Base-by-base conservation (phyloP, 2,113 vertebrate genomes). In the Equus przewalskii region DNA sequence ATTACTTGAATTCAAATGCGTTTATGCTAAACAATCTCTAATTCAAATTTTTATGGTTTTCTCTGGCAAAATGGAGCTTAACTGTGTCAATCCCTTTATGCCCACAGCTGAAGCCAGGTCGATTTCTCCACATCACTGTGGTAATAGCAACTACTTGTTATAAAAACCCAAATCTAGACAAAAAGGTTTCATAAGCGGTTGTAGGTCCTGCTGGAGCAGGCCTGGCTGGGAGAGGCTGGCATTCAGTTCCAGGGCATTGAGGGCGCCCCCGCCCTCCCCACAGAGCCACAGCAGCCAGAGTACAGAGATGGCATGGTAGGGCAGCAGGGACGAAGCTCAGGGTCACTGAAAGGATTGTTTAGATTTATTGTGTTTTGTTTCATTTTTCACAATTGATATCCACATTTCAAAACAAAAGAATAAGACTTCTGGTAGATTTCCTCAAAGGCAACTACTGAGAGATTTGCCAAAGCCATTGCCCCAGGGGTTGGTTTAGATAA, bases 401-500 rank as follows among this genome's bases (percentile, higher is more conserved):
- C 7, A 78, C 56, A 96, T 97, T 98, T 97, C 65, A 64, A 79
- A 6, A 22, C 60, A 97, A 96, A 94, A 96, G 84, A 96, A 72
- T 51, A 91, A 65, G 90, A 56, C 65, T 84, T 96, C 56, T 97
- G 26, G 46, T 97, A 92, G 54, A 94, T 97, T 98, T 95, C 96
- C 96, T 97, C 91, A 97, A 98, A 95, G 88, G 24, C 98, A 96
- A 51, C 92, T 94, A 64, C 83, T 67, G 79, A 91, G 67, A 93
- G 69, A 72, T 90, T 84, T 89, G 76, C 92, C 92, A 97, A 98
- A 95, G 54, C 80, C 94, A 94, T 83, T 86, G 96, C 94, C 94
- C 81, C 9, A 0, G 44, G 80, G 73, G 33, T 89, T 97, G 78
- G 92, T 98, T 98, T 97, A 98, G 97, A 97, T 97, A 98, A 98